phyloP scores from a whole-genome alignment of 2,113 vertebrate species.

The Hippocampus comes region DNA sequence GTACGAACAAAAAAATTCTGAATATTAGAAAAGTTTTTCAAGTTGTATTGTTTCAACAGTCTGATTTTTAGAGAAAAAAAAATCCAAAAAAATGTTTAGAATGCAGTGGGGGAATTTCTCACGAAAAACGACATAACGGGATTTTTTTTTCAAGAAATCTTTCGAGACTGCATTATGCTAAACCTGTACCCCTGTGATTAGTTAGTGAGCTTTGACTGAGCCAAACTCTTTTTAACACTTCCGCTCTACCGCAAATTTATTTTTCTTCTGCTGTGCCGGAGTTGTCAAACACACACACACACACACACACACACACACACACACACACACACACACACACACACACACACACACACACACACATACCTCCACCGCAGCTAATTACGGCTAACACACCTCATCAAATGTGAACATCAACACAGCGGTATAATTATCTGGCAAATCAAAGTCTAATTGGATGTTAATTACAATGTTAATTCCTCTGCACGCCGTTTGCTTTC shows the following conservation, averaged over 20 bases:
- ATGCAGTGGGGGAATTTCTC: no score
- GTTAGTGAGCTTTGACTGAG: background rate
- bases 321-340: slow-evolving; percentile 27
- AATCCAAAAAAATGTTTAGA: no score
- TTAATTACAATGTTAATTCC: slow-evolving; percentile 72
- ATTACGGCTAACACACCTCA: slow-evolving; percentile 66
- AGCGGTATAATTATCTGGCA: slow-evolving; percentile 63
- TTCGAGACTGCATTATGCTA: background rate
- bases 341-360: slow-evolving; percentile 34
- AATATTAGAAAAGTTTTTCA: no score
- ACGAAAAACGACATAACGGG: no score
- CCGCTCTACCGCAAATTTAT: background rate
- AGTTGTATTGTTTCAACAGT: no score
- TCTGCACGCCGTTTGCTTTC: slow-evolving; percentile 45
- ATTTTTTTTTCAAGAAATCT: no score
- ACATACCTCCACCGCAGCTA: slow-evolving; percentile 51
- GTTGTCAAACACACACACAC: slow-evolving; percentile 30
- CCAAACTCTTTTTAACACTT: background rate
- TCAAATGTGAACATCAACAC: slow-evolving; percentile 62
- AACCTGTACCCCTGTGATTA: background rate
- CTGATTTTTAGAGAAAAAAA: no score
- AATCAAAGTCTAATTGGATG: slow-evolving; percentile 68
- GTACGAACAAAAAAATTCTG: no score
- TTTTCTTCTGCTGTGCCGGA: slow-evolving; percentile 30
- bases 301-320: background rate